Evolutionary conservation across 2,113 vertebrate genomes (phyloP).

Genomic region (Octodon degus): DNA sequence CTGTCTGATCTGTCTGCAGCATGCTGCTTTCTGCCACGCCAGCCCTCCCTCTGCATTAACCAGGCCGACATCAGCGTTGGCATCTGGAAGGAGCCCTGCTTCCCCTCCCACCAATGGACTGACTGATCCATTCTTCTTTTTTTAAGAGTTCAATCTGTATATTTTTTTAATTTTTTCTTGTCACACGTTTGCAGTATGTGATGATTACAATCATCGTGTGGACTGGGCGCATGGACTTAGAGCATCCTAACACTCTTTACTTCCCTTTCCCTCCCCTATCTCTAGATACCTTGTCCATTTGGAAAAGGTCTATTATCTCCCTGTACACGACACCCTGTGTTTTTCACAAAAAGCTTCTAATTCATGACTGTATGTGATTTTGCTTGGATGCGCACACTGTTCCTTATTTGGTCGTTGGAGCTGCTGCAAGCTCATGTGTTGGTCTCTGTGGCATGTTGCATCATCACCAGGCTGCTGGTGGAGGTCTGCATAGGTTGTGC

Average conservation of each 20-base stretch:
- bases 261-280: too few relatives aligned
- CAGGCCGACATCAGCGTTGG: background rate
- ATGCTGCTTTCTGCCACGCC: background rate
- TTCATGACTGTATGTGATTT: constrained; percentile 4
- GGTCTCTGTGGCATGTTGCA: background rate
- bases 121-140: background rate
- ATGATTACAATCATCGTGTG: too few relatives aligned
- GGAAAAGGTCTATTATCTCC: background rate
- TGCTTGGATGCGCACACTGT: background rate
- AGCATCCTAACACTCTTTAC: too few relatives aligned
- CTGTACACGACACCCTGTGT: background rate
- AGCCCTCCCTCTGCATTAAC: background rate
- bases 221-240: too few relatives aligned
- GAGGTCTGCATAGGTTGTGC: background rate
- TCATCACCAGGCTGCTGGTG: accelerated
- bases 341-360: background rate
- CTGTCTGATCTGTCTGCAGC: background rate
- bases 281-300: too few relatives aligned
- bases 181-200: background rate
- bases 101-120: background rate
- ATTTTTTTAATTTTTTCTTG: background rate
- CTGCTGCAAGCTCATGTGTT: background rate
- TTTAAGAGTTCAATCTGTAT: background rate
- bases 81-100: background rate
- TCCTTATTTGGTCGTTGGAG: background rate